Percentiles rank a stretch among this genome's conserved stretches.
phyloP scores from a whole-genome alignment of 1,140 invertebrate genomes.

The Monochamus saltuarius region DNA sequence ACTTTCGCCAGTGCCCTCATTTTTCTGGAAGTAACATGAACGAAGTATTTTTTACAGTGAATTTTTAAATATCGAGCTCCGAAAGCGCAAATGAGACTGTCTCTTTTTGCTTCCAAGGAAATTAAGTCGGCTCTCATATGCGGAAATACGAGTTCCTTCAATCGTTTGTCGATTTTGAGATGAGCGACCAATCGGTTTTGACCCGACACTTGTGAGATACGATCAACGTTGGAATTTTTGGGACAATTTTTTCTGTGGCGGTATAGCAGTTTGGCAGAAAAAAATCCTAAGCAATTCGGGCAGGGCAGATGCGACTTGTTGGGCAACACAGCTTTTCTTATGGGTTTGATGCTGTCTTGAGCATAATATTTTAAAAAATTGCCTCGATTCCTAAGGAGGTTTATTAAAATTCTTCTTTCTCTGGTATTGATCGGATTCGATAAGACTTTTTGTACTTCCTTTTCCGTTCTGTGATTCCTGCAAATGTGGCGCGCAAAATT shows the following conservation, averaged over 20 bases:
- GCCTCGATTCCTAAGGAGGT: too few species aligned
- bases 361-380: too few species aligned
- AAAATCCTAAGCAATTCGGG: slow-evolving; percentile 8
- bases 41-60: neutral
- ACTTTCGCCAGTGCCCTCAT: slow-evolving; percentile 23
- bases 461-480: too few species aligned
- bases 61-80: too few species aligned
- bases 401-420: too few species aligned
- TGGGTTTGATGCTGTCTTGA: too few species aligned
- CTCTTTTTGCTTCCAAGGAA: neutral
- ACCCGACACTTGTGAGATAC: too few species aligned
- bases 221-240: neutral
- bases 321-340: neutral
- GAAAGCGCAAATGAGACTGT: too few species aligned
- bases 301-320: neutral
- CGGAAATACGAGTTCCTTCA: slow-evolving; percentile 14
- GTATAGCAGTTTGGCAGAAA: slow-evolving; percentile 8
- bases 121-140: slow-evolving; percentile 11
- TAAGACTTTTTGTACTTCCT: too few species aligned
- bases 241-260: slow-evolving; percentile 4
- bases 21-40: slow-evolving; percentile 11
- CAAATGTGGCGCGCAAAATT: too few species aligned
- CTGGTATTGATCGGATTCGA: too few species aligned
- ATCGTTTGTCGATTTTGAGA: slow-evolving; percentile 21
- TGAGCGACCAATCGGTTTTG: too few species aligned